A percentile compares a stretch with the other conserved stretches of the same genome.
phyloP scores from a whole-genome alignment of 1,140 invertebrate species.

The Plutomurus gul region DNA sequence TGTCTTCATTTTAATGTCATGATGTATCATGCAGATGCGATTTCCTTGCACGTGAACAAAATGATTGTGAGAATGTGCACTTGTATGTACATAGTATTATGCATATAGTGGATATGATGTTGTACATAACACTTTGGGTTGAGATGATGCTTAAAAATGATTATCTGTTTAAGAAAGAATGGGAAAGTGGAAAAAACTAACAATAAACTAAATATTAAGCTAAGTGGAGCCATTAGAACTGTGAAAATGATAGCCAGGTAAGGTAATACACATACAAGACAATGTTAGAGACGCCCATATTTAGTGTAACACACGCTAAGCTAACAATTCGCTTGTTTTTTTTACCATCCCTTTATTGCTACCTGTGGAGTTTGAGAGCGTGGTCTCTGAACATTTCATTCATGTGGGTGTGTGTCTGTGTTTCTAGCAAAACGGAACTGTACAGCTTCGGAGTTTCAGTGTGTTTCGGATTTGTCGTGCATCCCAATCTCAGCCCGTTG shows the following conservation, averaged over 20 bases:
- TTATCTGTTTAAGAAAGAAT: background rate
- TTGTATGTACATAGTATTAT: background rate
- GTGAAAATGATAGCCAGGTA: background rate
- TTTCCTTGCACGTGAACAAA: too few species aligned
- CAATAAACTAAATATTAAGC: background rate
- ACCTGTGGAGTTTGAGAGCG: background rate
- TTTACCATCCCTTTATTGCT: slow-evolving; percentile 21
- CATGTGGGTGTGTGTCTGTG: background rate
- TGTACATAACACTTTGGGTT: background rate
- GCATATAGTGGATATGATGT: background rate
- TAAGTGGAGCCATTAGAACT: background rate
- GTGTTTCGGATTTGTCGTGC: slow-evolving; percentile 54
- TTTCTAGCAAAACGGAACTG: slow-evolving; percentile 31
- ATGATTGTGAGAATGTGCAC: background rate
- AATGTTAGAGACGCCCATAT: background rate
- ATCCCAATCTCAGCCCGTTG: slow-evolving; percentile 56
- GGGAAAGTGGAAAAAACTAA: background rate
- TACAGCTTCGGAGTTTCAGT: slow-evolving; percentile 50
- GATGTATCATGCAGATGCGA: too few species aligned
- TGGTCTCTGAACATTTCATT: background rate
- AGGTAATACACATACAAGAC: background rate
- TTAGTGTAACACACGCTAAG: background rate
- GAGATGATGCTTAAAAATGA: background rate
- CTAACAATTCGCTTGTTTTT: background rate
- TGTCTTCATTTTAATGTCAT: too few species aligned